phyloP scores from a whole-genome alignment of 2,797 vertebrate species.

The Muscicapa comitata region DNA sequence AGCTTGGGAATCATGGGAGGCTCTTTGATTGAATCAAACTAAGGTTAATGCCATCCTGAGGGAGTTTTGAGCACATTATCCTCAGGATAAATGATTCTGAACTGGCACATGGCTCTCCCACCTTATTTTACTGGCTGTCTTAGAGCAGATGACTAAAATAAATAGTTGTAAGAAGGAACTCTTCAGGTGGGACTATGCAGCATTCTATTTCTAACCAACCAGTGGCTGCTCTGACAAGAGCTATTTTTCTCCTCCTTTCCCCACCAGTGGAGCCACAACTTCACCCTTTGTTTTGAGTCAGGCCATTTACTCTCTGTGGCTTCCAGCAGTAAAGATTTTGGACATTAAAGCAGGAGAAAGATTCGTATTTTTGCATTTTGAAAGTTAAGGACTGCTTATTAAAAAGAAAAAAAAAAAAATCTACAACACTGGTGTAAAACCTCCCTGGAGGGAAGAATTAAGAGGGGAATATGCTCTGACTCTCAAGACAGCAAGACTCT shows the following conservation, averaged over 20 bases:
- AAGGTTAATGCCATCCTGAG: constrained; percentile 39
- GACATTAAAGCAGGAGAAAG: not conserved
- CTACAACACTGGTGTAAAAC: not conserved
- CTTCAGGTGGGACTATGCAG: not conserved
- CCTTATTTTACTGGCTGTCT: not conserved
- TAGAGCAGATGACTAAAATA: constrained; percentile 13
- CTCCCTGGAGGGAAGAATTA: not conserved
- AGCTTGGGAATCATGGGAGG: not conserved
- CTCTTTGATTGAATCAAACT: not conserved
- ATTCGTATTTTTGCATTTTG: not conserved
- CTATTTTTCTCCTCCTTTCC: not conserved
- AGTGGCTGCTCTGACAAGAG: not conserved
- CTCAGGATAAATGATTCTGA: not conserved
- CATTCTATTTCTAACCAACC: not conserved
- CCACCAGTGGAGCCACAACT: not conserved
- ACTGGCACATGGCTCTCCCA: not conserved
- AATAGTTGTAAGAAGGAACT: not conserved
- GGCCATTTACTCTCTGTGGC: not conserved
- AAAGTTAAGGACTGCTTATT: not conserved
- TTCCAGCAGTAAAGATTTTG: not conserved
- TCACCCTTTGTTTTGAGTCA: not conserved
- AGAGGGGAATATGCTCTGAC: not conserved
- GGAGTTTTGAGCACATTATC: constrained; percentile 7
- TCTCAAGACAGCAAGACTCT: not conserved
- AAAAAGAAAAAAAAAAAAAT: not conserved